Base-by-base conservation (phyloP, 2,888 invertebrate genomes). In the Elgonia sp. region DNA sequence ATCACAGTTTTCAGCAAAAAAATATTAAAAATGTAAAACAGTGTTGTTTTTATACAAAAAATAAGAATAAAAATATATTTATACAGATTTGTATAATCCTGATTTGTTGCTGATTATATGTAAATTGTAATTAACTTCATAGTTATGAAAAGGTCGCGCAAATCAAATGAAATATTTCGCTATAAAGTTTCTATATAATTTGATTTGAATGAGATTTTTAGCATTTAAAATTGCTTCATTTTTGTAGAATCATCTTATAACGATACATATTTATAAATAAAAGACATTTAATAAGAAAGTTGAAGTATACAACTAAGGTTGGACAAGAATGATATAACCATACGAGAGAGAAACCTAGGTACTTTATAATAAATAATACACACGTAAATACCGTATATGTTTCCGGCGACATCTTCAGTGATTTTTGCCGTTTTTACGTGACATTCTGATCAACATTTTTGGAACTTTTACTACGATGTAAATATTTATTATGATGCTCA, bases 231-330 rank as follows among this genome's bases (percentile, higher is more conserved):
- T 75, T 40, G 20, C n/a, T 29, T 70, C 81, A 65, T 62, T 70
- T 3, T 81, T 63, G 76, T 0, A 55, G n/a, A 55, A 62, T 46
- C 57, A 65, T 21, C 76, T 94, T 93, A 29, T 29, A 93, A 93
- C 92, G 93, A 94, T 94, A 94, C 94, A 94, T 94, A 94, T 94
- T 94, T 94, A 94, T 94, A 94, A 93, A 94, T 94, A 93, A 93
- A 29, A 92, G 92, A 88, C 94, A 94, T 94, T 93, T 92, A 93
- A 87, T 94, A 93, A 94, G 93, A 93, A 94, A 94, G 93, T 94
- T 94, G 91, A 94, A 93, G 91, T 94, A 93, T 94, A 94, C 93
- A 94, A 92, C 92, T 94, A 94, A 94, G 93, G 92, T 93, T 93
- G 93, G 94, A 94, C 93, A 93, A 93, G 93, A 93, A 93, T 92